Conservation (phyloP, 2,888 invertebrate genomes). For the Plagodis dolabraria region DNA sequence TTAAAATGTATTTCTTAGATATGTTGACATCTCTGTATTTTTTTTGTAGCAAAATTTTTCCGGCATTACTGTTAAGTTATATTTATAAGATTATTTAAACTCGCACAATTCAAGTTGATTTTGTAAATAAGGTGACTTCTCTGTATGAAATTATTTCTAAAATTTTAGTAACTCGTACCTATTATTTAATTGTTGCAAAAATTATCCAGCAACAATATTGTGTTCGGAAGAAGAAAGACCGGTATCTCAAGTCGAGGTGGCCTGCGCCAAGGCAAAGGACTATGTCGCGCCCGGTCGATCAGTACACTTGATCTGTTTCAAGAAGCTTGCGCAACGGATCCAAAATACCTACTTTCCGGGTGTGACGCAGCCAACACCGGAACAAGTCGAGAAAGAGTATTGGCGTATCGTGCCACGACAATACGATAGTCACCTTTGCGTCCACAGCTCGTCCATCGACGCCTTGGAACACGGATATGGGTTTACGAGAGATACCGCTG, state of each 20-base stretch:
- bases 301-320: constrained; percentile 56
- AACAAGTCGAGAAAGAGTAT: constrained; percentile 89
- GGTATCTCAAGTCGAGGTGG: constrained; percentile 49
- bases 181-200: too few relatives aligned
- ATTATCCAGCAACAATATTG: too few relatives aligned
- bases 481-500: constrained; percentile 88
- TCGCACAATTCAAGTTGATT: too few relatives aligned
- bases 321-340: constrained; percentile 52
- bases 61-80: too few relatives aligned
- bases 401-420: constrained; percentile 92
- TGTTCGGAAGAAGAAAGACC: constrained; percentile 81
- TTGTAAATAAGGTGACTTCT: too few relatives aligned
- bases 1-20: too few relatives aligned
- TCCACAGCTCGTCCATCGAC: constrained; percentile 94
- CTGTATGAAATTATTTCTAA: too few relatives aligned
- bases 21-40: too few relatives aligned
- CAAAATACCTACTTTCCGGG: constrained; percentile 40
- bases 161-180: too few relatives aligned
- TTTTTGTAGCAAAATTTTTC: too few relatives aligned
- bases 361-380: not conserved
- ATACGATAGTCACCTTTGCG: constrained; percentile 91
- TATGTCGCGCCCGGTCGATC: constrained; percentile 85
- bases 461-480: constrained; percentile 94
- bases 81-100: too few relatives aligned
- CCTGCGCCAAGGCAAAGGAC: constrained; percentile 87